phyloP scores from a whole-genome alignment of 2,797 vertebrate genomes.

The Crenichthys baileyi region DNA sequence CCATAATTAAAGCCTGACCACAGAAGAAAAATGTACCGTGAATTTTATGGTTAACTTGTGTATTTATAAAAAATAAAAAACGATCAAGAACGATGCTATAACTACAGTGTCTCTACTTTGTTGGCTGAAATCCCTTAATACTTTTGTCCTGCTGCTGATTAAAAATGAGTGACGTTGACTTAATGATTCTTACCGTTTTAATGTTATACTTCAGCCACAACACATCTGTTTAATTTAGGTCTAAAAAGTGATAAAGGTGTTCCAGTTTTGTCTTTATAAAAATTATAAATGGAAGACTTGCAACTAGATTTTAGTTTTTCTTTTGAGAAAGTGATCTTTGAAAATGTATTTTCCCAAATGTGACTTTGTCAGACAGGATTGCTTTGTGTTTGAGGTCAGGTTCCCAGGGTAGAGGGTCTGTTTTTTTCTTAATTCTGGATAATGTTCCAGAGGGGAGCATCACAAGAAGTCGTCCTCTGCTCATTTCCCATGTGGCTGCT shows the following conservation, averaged over 20 bases:
- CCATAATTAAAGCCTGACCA: too few relatives aligned
- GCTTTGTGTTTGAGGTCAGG: constrained; percentile 70
- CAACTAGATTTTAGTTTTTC: background rate
- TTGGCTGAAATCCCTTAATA: background rate
- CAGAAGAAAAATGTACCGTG: background rate
- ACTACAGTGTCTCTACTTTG: background rate
- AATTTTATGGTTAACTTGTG: background rate
- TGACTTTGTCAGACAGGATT: constrained; percentile 45
- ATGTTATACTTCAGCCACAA: background rate
- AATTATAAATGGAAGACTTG: background rate
- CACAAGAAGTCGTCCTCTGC: constrained; percentile 26
- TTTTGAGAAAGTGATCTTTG: constrained; percentile 9
- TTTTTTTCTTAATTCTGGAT: constrained; percentile 30
- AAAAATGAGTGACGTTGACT: background rate
- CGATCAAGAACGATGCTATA: background rate
- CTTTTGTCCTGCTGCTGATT: background rate
- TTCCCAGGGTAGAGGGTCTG: constrained; percentile 72
- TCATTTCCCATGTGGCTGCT: constrained; percentile 46
- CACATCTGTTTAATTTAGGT: background rate
- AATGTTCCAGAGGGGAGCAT: constrained; percentile 45
- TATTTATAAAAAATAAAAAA: background rate
- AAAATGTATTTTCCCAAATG: constrained; percentile 13
- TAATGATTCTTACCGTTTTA: background rate
- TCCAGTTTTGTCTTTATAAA: background rate
- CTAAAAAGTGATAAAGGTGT: too few relatives aligned